Percentiles rank a stretch among this genome's conserved stretches.
These are phyloP conservation scores for Dasyornis broadbenti DNA, from an alignment of 2,113 vertebrate species.

Conservation along the genomic window DNA sequence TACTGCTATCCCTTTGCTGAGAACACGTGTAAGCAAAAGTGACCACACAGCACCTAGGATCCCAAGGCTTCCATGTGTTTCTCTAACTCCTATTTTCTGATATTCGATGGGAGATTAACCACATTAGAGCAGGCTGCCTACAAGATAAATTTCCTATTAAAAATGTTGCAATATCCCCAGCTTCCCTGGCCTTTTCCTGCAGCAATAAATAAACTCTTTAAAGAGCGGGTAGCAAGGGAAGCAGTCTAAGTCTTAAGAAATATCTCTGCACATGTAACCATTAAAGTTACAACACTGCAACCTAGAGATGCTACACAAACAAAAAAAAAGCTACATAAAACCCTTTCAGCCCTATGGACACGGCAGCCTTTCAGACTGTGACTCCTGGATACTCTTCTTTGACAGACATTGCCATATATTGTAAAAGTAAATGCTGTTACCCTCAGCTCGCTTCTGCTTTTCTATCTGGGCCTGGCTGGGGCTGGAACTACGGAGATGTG, in stretches of 20 bases:
- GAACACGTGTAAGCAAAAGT: not conserved
- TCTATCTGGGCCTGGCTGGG: not conserved
- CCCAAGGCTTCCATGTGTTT: not conserved
- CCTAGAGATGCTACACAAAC: not conserved
- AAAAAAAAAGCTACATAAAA: not conserved
- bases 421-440: not conserved
- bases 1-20: not conserved
- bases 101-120: not conserved
- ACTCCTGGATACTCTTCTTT: not conserved
- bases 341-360: not conserved
- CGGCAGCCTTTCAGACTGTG: not conserved
- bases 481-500: not conserved
- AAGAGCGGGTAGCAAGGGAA: not conserved
- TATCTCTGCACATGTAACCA: not conserved
- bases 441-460: not conserved
- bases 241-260: not conserved
- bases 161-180: not conserved
- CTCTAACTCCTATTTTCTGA: not conserved
- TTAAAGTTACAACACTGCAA: not conserved
- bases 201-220: not conserved
- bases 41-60: not conserved
- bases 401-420: not conserved
- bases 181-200: not conserved
- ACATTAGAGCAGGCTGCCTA: not conserved
- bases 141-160: not conserved